Evolutionary conservation across 23 tunicate genomes (phyloP).

Genomic region (Botrylloides violaceus): DNA sequence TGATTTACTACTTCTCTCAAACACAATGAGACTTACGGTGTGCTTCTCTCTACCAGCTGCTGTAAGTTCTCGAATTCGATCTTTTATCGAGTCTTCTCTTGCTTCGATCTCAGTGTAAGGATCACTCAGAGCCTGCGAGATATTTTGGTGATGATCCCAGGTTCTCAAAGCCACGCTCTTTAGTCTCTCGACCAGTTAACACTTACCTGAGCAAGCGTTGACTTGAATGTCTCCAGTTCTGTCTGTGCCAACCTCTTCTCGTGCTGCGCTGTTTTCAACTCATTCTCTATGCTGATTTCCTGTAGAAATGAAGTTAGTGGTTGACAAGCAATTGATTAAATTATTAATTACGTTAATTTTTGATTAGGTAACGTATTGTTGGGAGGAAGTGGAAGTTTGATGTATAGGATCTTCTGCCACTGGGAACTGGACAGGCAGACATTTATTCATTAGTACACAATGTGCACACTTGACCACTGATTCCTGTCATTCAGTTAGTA

Average conservation of each 20-base stretch:
- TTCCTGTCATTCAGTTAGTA: neutral
- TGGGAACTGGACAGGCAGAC: no score
- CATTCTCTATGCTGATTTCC: conserved; percentile 47
- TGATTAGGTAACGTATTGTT: no score
- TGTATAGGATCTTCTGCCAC: no score
- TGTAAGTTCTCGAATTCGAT: conserved; percentile 52
- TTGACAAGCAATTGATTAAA: no score
- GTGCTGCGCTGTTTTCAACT: conserved; percentile 48
- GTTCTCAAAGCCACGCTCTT: no score
- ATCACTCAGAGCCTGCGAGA: conserved; percentile 47
- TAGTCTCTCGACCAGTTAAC: no score
- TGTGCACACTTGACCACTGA: neutral
- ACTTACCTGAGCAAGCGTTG: conserved; percentile 70
- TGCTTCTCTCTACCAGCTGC: conserved; percentile 49
- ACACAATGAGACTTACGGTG: conserved; percentile 33
- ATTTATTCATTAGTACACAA: no score
- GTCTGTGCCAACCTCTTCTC: conserved; percentile 41
- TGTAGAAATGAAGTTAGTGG: conserved; percentile 6
- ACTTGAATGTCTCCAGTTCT: conserved; percentile 61
- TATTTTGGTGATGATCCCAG: no score
- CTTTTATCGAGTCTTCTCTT: conserved; percentile 70
- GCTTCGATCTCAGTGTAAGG: conserved; percentile 61
- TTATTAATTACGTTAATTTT: no score
- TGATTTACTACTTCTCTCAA: no score
- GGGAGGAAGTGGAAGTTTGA: no score